Evolutionary conservation across 2,888 invertebrate species (phyloP).

Genomic region (Catonia carolina): DNA sequence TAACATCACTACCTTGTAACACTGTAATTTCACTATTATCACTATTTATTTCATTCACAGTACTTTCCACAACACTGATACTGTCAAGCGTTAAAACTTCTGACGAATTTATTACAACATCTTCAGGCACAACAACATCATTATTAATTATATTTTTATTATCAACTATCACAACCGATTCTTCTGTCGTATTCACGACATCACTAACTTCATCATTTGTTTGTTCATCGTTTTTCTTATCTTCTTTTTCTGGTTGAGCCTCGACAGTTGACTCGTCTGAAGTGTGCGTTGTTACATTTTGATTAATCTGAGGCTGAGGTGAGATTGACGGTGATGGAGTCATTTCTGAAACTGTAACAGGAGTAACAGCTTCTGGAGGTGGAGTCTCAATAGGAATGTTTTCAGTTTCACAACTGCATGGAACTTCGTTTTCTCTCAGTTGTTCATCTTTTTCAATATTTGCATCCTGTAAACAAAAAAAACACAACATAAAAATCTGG

Average conservation of each 20-base stretch:
- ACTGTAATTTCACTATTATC: slow-evolving; percentile 19
- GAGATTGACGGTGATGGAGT: slow-evolving; percentile 14
- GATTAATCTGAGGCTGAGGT: not conserved
- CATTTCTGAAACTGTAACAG: not conserved
- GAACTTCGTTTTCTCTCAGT: slow-evolving; percentile 20
- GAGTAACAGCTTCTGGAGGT: slow-evolving; percentile 12
- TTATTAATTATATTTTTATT: slow-evolving; percentile 42
- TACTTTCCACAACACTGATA: slow-evolving; percentile 38
- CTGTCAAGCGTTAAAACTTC: slow-evolving; percentile 29
- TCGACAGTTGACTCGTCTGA: slow-evolving; percentile 12
- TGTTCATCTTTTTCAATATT: slow-evolving; percentile 22
- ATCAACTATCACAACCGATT: slow-evolving; percentile 47
- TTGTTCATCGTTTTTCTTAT: slow-evolving; percentile 35
- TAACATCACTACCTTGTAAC: slow-evolving; percentile 12
- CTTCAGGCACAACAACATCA: slow-evolving; percentile 32
- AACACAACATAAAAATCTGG: too few species aligned
- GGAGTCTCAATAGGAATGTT: slow-evolving; percentile 5
- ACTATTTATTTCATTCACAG: slow-evolving; percentile 24
- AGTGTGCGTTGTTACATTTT: slow-evolving; percentile 23
- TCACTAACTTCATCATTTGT: slow-evolving; percentile 46
- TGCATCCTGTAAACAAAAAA: slow-evolving; percentile 27
- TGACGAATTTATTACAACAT: slow-evolving; percentile 27
- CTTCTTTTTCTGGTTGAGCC: slow-evolving; percentile 31
- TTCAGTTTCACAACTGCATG: slow-evolving; percentile 29
- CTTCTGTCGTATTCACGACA: slow-evolving; percentile 47